Evolutionary conservation across 2,797 vertebrate species (phyloP), one percentile per base, ranked within the genome.

Genomic region (Xiphorhynchus erythropygius): DNA sequence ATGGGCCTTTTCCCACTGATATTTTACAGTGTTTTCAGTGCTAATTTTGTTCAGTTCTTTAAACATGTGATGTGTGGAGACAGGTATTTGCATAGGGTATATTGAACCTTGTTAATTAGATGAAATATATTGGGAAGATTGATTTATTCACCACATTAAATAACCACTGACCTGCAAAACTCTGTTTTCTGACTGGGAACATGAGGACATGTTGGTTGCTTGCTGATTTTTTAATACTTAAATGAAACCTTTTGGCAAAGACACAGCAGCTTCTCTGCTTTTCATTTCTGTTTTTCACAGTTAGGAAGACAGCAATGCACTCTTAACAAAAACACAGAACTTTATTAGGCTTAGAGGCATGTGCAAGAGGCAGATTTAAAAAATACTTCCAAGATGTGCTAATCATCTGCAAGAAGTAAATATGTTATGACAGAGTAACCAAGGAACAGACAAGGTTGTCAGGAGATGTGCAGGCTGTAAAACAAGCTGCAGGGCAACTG

Each of bases 231-330:
- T 94, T 84, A 91, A 93, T 88, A 78, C 24, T 87, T 94, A 65
- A 44, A 56, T 85, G 50, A 94, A 96, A 78, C 13, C 50, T 94
- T 94, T 91, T 93, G 93, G 87, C 87, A 94, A 93, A 91, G 65
- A 37, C 47, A 47, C 57, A 87, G 57, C 46, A 84, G 75, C 35
- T 32, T 91, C 15, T 91, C 57, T 88, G 46, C 8, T 91, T 92
- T 85, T 85, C 2, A 3, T 77, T 89, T 85, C 69, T 93, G 68
- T 81, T 96, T 95, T 94, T 93, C 90, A 79, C 94, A 94, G 90
- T 88, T 86, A 93, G 81, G 53, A 62, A 94, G 82, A 78, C 27
- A 95, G 76, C 55, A 87, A 68, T 14, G 30, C 50, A 47, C 0
- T 0, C 23, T 84, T 73, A 86, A 79, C 63, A 93, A 68, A 89